These are phyloP conservation scores for Uropsilus gracilis DNA, from an alignment of 2,113 vertebrate genomes.

Conservation along the genomic window DNA sequence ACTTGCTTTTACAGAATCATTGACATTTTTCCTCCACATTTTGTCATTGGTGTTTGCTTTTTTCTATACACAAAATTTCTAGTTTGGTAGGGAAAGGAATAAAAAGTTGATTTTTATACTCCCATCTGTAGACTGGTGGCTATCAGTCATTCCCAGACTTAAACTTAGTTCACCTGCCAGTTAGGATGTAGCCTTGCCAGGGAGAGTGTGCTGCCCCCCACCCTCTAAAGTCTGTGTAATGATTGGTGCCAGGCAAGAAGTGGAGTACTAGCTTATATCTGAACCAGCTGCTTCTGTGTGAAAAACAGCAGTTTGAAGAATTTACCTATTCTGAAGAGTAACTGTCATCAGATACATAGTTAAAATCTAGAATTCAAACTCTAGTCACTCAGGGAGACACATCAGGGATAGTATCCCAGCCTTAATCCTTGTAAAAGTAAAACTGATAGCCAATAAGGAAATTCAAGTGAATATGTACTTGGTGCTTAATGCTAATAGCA, in stretches of 20 bases:
- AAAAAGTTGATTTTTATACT: neutral
- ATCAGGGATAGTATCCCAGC: neutral
- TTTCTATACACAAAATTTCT: neutral
- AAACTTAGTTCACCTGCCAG: neutral
- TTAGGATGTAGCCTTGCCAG: neutral
- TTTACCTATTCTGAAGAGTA: neutral
- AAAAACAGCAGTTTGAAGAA: neutral
- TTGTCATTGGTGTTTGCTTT: neutral
- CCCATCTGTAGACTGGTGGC: neutral
- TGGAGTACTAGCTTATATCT: neutral
- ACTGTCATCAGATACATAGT: neutral
- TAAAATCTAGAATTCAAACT: neutral
- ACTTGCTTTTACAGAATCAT: neutral
- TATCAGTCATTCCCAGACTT: neutral
- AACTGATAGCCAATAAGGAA: neutral
- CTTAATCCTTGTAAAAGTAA: slow-evolving; percentile 23
- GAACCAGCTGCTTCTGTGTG: neutral
- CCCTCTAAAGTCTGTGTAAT: neutral
- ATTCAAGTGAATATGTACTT: neutral
- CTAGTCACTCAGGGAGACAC: neutral
- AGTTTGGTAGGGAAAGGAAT: slow-evolving; percentile 7
- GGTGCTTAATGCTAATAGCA: neutral
- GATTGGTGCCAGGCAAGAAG: neutral
- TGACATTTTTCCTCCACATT: slow-evolving; percentile 1
- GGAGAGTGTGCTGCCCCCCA: neutral